phyloP scores from a whole-genome alignment of 2,113 vertebrate genomes.

The Scophthalmus maximus region DNA sequence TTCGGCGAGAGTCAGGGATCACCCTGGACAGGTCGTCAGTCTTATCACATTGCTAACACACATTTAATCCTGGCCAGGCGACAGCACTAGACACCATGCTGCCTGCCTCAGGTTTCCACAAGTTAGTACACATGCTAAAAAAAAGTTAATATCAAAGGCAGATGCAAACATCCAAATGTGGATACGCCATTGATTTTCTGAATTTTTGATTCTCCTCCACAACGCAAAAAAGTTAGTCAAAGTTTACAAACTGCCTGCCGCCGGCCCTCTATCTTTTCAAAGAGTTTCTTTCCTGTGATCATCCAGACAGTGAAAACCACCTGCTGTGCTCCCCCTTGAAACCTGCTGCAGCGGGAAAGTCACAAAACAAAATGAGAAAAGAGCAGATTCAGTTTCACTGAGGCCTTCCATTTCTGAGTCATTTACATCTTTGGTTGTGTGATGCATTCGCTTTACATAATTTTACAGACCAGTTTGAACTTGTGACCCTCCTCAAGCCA shows the following conservation, averaged over 20 bases:
- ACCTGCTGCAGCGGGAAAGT: conserved; percentile 18
- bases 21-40: neutral
- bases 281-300: conserved; percentile 47
- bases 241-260: conserved; percentile 11
- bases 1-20: neutral
- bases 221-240: neutral
- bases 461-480: neutral
- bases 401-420: conserved; percentile 3
- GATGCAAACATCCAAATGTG: neutral
- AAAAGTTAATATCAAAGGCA: neutral
- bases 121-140: neutral
- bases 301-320: conserved; percentile 36
- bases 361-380: conserved; percentile 3
- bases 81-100: neutral
- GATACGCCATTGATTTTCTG: neutral
- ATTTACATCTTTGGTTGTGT: neutral
- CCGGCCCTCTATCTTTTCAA: conserved; percentile 28
- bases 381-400: neutral
- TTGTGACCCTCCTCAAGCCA: neutral
- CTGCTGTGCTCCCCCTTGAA: conserved; percentile 47
- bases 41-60: conserved; percentile 2
- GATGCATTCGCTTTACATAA: neutral
- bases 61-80: neutral
- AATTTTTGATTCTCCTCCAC: neutral
- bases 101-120: neutral